Evolutionary conservation across 2,797 vertebrate genomes (phyloP).

Genomic region (Catharus ustulatus): DNA sequence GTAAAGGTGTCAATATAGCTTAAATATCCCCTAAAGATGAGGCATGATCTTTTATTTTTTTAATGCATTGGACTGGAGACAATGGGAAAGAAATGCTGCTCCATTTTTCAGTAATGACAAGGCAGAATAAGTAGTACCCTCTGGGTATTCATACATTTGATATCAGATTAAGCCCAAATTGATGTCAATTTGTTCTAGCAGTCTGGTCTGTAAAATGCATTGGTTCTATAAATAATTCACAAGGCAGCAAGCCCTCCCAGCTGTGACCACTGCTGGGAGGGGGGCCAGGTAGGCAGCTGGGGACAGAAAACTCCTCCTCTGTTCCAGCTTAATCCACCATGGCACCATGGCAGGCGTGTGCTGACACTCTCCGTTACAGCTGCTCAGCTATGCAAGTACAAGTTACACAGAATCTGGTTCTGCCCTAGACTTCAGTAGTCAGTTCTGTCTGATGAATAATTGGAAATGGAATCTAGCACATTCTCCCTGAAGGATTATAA

Average conservation of each 20-base stretch:
- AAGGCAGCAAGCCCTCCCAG: not conserved
- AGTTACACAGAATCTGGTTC: not conserved
- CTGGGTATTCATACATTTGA: not conserved
- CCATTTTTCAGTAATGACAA: not conserved
- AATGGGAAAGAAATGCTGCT: not conserved
- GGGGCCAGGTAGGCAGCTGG: not conserved
- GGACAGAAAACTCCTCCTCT: not conserved
- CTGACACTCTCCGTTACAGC: not conserved
- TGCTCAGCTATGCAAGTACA: not conserved
- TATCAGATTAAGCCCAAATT: not conserved
- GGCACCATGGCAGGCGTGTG: not conserved
- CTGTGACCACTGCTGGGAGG: not conserved
- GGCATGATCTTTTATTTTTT: not conserved
- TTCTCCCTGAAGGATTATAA: not conserved
- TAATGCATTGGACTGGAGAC: not conserved
- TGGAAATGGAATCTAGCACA: not conserved
- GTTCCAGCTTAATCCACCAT: not conserved
- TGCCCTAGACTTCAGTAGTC: not conserved
- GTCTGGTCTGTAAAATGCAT: not conserved
- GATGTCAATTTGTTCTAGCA: not conserved
- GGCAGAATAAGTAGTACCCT: not conserved
- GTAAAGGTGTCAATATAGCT: not conserved
- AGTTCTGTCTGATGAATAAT: not conserved
- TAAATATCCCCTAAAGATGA: not conserved
- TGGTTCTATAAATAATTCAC: constrained; percentile 1